phyloP scores from a whole-genome alignment of 2,888 invertebrate species.

The Antheraea yamamai region DNA sequence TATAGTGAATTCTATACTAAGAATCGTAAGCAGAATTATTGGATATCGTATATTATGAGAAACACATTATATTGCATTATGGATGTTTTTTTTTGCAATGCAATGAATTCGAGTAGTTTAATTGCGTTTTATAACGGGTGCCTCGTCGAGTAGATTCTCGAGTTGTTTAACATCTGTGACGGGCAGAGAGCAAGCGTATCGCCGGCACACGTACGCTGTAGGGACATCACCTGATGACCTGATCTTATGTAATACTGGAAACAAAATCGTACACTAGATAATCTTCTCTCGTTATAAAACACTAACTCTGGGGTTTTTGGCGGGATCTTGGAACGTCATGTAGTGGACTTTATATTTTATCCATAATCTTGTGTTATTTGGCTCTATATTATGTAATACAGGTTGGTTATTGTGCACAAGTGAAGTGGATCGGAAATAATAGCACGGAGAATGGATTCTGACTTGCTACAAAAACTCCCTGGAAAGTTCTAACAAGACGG shows the following conservation, averaged over 20 bases:
- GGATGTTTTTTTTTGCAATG: neutral
- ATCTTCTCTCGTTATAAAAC: neutral
- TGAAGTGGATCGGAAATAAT: too few relatives aligned
- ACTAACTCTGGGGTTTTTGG: too few relatives aligned
- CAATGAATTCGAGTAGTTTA: slow-evolving; percentile 19
- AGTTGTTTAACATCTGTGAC: slow-evolving; percentile 86
- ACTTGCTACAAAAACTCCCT: too few relatives aligned
- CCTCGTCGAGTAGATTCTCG: slow-evolving; percentile 80
- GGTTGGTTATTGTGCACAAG: too few relatives aligned
- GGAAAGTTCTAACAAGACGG: too few relatives aligned
- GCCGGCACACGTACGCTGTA: slow-evolving; percentile 90
- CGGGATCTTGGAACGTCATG: too few relatives aligned
- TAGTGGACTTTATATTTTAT: too few relatives aligned
- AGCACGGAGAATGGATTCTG: too few relatives aligned
- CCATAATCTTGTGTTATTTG: too few relatives aligned
- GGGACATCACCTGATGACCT: slow-evolving; percentile 83
- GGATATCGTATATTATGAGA: neutral
- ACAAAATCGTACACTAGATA: slow-evolving; percentile 3
- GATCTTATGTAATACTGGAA: slow-evolving; percentile 75
- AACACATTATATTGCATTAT: neutral
- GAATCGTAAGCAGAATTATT: neutral
- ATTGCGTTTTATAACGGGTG: slow-evolving; percentile 33
- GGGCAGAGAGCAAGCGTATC: slow-evolving; percentile 88
- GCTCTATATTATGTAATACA: too few relatives aligned
- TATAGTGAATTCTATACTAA: neutral